These are phyloP conservation scores for Habropoda laboriosa DNA, from an alignment of 1,140 invertebrate genomes.

Conservation along the genomic window DNA sequence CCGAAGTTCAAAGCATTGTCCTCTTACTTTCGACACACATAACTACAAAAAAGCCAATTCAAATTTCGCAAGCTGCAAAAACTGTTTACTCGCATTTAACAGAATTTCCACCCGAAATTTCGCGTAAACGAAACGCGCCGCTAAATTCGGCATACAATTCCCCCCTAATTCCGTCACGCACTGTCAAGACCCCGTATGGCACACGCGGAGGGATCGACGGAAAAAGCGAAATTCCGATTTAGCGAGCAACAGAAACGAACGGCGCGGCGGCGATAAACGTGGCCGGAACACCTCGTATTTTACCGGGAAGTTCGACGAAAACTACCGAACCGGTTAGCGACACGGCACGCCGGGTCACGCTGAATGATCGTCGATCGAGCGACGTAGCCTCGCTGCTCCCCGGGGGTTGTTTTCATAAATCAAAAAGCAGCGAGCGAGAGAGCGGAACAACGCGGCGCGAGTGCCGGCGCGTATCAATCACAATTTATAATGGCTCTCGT, in stretches of 20 bases:
- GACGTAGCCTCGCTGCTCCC: not conserved
- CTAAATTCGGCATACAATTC: not conserved
- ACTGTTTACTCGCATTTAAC: not conserved
- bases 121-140: too few species aligned
- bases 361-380: not conserved
- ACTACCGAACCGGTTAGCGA: not conserved
- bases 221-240: constrained; percentile 17
- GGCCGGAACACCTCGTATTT: constrained; percentile 1
- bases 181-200: not conserved
- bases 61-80: too few species aligned
- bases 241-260: not conserved
- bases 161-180: too few species aligned
- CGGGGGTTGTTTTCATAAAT: constrained; percentile 41
- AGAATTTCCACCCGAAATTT: not conserved
- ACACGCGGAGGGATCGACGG: not conserved
- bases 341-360: too few species aligned
- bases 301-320: not conserved
- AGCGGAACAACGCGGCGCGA: not conserved
- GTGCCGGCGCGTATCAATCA: constrained; percentile 30
- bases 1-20: too few species aligned
- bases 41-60: too few species aligned
- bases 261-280: not conserved
- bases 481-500: constrained; percentile 34
- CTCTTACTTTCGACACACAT: too few species aligned
- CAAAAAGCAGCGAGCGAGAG: constrained; percentile 9